Base-by-base conservation (phyloP, 35 echinoderm and acorn worm species). In the Diadema setosum region DNA sequence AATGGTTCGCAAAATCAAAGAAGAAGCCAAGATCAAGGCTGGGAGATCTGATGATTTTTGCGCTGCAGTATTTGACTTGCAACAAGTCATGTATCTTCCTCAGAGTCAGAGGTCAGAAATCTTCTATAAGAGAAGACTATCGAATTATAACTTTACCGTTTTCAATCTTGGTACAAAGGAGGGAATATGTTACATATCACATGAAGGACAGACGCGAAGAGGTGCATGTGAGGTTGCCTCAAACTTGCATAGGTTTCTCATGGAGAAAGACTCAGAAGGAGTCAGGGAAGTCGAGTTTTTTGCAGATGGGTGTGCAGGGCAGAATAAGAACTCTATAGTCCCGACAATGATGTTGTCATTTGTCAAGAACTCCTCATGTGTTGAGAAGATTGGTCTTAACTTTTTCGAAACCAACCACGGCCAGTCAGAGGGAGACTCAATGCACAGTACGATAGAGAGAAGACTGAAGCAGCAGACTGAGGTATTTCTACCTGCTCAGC, bases 291-390 rank as follows among this genome's bases (percentile, higher is more conserved):
- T 91, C 18, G 80, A 70, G 36, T 35, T 95, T n/a, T 95, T 91
- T 49, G 56, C 93, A 5, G 88, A 95, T 75, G 93, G 88, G 12
- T 95, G 88, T 56, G 60, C 50, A 35, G 93, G 93, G 20, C 93
- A 95, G 31, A 95, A 95, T 52, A 95, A 95, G 56, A 91, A 85
- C 42, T 87, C 61, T 18, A 42, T 95, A 42, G 16, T 95, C 25
- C 93, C 93, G 35, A 30, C 89, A 11, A 95, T 96, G 89, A 87
- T 95, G 78, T 8, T 50, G n/a, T 36, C 75, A 9, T 96, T 96
- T 69, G 12, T 85, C n/a, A 65, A 85, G 12, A 83, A 25, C 16
- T 76, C 78, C 4, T 50, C n/a, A 37, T 37, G 50, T 48, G 69
- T 96, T n/a, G 45, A 57, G n/a, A 88, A 35, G 1, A 81, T 91